Evolutionary conservation across 1,140 invertebrate genomes (phyloP).

Genomic region (Trissolcus basalis): DNA sequence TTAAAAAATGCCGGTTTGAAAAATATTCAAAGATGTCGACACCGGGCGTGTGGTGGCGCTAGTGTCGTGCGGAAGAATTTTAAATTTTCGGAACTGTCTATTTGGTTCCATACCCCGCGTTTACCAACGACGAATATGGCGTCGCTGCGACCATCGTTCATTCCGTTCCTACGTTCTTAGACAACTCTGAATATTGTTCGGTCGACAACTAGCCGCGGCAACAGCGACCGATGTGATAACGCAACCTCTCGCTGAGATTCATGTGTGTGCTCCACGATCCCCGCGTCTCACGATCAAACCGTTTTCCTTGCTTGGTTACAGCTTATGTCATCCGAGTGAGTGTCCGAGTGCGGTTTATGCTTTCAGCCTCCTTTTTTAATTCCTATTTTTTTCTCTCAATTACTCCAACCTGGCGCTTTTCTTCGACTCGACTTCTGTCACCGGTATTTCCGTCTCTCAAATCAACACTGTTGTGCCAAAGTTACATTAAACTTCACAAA

Average conservation of each 20-base stretch:
- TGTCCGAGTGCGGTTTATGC: slow-evolving; percentile 27
- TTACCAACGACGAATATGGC: slow-evolving; percentile 43
- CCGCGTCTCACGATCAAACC: slow-evolving; percentile 5
- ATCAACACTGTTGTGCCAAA: no score
- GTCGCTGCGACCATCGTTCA: slow-evolving; percentile 28
- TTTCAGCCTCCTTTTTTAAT: background rate
- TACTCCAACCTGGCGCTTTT: background rate
- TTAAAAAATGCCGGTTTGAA: no score
- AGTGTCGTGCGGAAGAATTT: background rate
- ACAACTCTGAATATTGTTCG: slow-evolving; percentile 9
- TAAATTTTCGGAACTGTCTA: background rate
- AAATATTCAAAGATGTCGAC: no score
- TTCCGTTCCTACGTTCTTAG: slow-evolving; percentile 34
- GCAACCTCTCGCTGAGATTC: slow-evolving; percentile 2
- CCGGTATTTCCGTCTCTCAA: no score
- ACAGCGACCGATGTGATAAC: slow-evolving; percentile 5
- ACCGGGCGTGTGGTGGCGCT: background rate
- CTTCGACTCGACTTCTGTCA: no score
- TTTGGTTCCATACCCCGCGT: background rate
- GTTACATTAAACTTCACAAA: no score
- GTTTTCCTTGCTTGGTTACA: slow-evolving; percentile 40
- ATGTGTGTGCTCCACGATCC: slow-evolving; percentile 12
- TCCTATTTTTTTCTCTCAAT: slow-evolving; percentile 5
- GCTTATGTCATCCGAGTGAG: slow-evolving; percentile 55
- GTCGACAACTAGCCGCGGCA: slow-evolving; percentile 9